These are phyloP conservation scores for Saxidomus purpurata DNA, from an alignment of 1,140 invertebrate genomes.

Conservation along the genomic window DNA sequence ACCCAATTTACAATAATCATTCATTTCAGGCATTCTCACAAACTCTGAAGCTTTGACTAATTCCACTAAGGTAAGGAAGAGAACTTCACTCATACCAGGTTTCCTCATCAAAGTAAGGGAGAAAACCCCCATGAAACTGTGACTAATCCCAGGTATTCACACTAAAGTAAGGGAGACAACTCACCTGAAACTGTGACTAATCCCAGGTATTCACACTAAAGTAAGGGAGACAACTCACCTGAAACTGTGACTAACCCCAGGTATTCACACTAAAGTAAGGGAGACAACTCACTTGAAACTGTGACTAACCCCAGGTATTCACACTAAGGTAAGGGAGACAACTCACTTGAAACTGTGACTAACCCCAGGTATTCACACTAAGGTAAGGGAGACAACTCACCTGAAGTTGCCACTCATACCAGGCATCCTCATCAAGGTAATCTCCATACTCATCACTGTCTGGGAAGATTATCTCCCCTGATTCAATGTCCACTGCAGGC, in stretches of 20 bases:
- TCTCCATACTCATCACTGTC: conserved; percentile 82
- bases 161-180: conserved; percentile 60
- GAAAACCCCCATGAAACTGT: no score
- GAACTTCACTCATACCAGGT: no score
- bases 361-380: no score
- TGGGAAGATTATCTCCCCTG: conserved; percentile 76
- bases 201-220: conserved; percentile 84
- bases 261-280: no score
- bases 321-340: conserved; percentile 77
- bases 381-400: conserved; percentile 56
- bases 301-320: conserved; percentile 84
- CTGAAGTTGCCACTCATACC: conserved; percentile 83
- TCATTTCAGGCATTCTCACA: no score
- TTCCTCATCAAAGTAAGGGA: no score
- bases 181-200: conserved; percentile 79
- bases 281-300: conserved; percentile 58
- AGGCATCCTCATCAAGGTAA: conserved; percentile 84
- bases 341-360: no score
- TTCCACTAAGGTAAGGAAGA: no score
- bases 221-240: conserved; percentile 55
- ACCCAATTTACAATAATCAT: no score
- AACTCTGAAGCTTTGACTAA: no score
- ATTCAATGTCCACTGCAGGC: conserved; percentile 72
- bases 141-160: conserved; percentile 84
- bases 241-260: no score